Conservation (phyloP, 2,888 invertebrate species). For the Sarcophaga carnaria region DNA sequence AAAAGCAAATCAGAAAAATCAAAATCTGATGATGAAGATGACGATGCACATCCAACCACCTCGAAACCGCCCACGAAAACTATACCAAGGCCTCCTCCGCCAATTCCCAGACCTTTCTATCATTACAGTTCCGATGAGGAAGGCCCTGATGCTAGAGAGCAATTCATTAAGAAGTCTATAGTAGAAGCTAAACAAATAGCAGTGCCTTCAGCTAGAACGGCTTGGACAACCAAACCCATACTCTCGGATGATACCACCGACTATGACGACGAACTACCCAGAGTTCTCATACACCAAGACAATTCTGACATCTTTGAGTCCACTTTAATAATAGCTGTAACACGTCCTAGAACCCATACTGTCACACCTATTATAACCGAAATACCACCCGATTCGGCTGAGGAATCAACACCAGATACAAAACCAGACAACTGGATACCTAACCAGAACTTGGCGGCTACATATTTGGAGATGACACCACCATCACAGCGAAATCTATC, state of each 20-base stretch:
- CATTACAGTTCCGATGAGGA: conserved; percentile 69
- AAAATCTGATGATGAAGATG: conserved; percentile 72
- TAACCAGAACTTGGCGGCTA: conserved; percentile 74
- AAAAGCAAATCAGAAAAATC: conserved; percentile 69
- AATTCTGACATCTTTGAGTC: conserved; percentile 78
- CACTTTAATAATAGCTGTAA: conserved; percentile 78
- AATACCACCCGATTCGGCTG: conserved; percentile 58
- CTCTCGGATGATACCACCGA: conserved; percentile 74
- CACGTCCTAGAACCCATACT: conserved; percentile 72
- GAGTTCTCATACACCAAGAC: conserved; percentile 79
- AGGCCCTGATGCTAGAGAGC: conserved; percentile 44
- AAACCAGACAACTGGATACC: conserved; percentile 74
- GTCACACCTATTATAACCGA: conserved; percentile 69
- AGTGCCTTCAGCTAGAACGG: conserved; percentile 67
- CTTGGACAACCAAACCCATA: conserved; percentile 77
- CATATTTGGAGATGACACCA: conserved; percentile 72
- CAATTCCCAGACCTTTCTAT: conserved; percentile 49
- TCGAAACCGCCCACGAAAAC: background rate
- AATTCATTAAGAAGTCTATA: conserved; percentile 46
- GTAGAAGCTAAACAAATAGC: conserved; percentile 55
- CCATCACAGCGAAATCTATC: conserved; percentile 64
- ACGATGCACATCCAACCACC: conserved; percentile 66
- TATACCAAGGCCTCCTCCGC: conserved; percentile 35
- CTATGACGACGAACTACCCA: conserved; percentile 73
- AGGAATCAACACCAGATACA: conserved; percentile 40